Base-by-base conservation (phyloP, 2,113 vertebrate genomes). In the Ochotona curzoniae region DNA sequence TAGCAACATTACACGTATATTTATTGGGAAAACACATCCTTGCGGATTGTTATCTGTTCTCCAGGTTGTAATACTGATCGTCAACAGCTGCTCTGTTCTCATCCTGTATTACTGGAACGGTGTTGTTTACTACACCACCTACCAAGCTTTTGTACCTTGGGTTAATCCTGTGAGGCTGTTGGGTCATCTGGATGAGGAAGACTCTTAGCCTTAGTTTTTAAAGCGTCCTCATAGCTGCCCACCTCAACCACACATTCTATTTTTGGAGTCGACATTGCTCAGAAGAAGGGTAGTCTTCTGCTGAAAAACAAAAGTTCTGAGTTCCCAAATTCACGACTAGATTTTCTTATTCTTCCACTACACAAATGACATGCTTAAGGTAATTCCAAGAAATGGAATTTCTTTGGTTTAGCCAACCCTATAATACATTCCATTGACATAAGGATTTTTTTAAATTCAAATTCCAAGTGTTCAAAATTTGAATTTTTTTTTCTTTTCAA, bases 201-300 rank as follows among this genome's bases (percentile, higher is more conserved):
- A 61, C 20, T 89, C 30, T 66, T 83, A 88, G 54, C 2, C 60
- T 81, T 2, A 87, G 26, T 8, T 73, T 93, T 87, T 78, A 85
- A 20, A 87, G 2, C 12, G 70, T 64, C 12, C 15, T 64, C 13
- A 63, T 83, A 63, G 28, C 13, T 49, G 60, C 30, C 32, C 47
- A 93, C 63, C 71, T 73, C 1, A 2, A 10, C 23, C 35, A 28
- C 4, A 47, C 1, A 20, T 17, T 78, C 8, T 18, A 35, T 10
- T 93, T 89, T 93, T 93, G 28, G 28, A 20, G 63, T 9, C 91
- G 32, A 26, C 13, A 64, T 91, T 28, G 11, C 64, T 87, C 63
- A 26, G 47, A 18, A 10, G 7, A 73, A 60, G 1, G 0, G 7
- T 79, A 4, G 14, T 30, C n/a, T 79, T 83, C 44, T 2, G 74